Percentiles rank a stretch among this genome's conserved stretches.
Conservation (phyloP, 2,888 invertebrate species). For the Pyralis farinalis region DNA sequence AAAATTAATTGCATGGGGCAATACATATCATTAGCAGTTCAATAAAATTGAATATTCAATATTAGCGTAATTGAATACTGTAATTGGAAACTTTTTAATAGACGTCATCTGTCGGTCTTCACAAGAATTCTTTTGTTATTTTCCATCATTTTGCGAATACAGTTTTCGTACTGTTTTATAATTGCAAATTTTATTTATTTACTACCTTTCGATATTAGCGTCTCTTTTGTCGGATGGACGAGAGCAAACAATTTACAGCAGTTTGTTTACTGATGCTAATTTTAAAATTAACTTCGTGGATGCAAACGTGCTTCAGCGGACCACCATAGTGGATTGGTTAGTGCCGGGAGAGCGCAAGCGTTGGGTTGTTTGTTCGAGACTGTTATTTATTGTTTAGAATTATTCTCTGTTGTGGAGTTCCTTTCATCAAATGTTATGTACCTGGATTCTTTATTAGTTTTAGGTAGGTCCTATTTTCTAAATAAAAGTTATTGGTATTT, state of each 20-base stretch:
- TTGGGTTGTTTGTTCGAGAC: constrained; percentile 31
- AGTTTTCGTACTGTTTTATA: not conserved
- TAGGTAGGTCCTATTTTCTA: not conserved
- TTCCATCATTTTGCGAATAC: not conserved
- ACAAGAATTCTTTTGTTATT: not conserved
- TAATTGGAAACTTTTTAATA: not conserved
- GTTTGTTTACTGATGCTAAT: constrained; percentile 72
- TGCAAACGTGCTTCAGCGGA: constrained; percentile 71
- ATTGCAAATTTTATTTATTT: constrained; percentile 10
- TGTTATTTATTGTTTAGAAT: constrained; percentile 37
- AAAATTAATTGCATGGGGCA: no score
- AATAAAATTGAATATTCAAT: not conserved
- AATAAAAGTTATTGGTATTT: no score
- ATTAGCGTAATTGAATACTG: not conserved
- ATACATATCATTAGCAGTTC: not conserved
- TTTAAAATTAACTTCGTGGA: constrained; percentile 75
- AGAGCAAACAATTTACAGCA: constrained; percentile 56
- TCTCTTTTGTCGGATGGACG: constrained; percentile 41
- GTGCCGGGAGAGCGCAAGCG: constrained; percentile 24
- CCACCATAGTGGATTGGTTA: constrained; percentile 56
- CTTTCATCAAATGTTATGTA: not conserved
- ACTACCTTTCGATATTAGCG: constrained; percentile 34
- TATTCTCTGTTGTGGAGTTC: constrained; percentile 9
- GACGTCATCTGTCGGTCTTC: not conserved
- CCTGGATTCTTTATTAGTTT: not conserved